These are phyloP conservation scores for Virgularia gustaviana DNA, from an alignment of 92 coral and sea anemone species.

Conservation along the genomic window DNA sequence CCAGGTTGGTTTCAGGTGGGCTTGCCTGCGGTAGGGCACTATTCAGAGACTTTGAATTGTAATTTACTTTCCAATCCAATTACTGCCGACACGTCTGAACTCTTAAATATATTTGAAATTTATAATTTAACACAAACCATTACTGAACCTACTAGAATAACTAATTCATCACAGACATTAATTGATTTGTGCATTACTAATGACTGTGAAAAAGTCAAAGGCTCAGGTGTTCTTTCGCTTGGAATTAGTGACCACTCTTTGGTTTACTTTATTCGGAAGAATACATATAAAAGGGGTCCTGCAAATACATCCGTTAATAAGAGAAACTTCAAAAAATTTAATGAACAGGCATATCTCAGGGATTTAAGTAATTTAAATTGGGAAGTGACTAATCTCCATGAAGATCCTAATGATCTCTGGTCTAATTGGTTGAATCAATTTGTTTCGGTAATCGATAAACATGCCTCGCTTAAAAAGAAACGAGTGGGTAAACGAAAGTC, in stretches of 20 bases:
- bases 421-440: constrained; percentile 2
- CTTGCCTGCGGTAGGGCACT: too few relatives aligned
- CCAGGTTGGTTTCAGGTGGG: too few relatives aligned
- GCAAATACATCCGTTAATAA: background rate
- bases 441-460: background rate
- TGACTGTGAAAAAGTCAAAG: constrained; percentile 43
- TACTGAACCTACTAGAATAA: constrained; percentile 63
- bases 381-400: background rate
- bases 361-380: constrained; percentile 38
- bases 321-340: constrained; percentile 43
- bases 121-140: constrained; percentile 56
- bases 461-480: constrained; percentile 35
- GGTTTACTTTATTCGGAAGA: constrained; percentile 47
- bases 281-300: background rate
- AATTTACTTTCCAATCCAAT: constrained; percentile 16
- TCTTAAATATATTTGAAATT: constrained; percentile 51
- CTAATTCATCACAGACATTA: constrained; percentile 45
- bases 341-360: constrained; percentile 31
- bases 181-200: constrained; percentile 62
- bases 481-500: constrained; percentile 11
- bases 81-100: constrained; percentile 28
- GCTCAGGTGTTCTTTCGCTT: constrained; percentile 46
- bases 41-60: constrained; percentile 58
- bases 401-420: constrained; percentile 44
- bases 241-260: constrained; percentile 56